Conservation (phyloP, 2,888 invertebrate species). For the Trichogramma evanescens region DNA sequence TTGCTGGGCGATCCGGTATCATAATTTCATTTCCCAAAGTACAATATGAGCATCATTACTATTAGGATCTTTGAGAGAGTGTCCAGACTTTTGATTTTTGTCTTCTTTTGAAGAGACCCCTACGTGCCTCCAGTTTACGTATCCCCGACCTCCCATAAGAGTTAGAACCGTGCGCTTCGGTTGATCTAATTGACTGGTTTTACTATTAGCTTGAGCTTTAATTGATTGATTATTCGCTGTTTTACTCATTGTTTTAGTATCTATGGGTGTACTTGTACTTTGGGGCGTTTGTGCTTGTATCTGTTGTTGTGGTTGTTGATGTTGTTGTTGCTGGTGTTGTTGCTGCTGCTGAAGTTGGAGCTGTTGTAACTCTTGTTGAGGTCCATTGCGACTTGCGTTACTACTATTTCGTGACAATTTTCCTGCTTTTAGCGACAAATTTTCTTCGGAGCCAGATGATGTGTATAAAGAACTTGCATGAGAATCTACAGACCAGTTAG, state of each 20-base stretch:
- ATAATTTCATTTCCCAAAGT: slow-evolving; percentile 82
- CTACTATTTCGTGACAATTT: slow-evolving; percentile 70
- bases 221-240: background rate
- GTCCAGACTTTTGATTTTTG: slow-evolving; percentile 38
- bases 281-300: slow-evolving; percentile 2
- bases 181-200: slow-evolving; percentile 47
- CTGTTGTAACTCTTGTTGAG: slow-evolving; percentile 33
- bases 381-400: slow-evolving; percentile 62
- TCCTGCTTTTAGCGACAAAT: slow-evolving; percentile 60
- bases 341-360: slow-evolving; percentile 11
- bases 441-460: slow-evolving; percentile 81
- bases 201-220: slow-evolving; percentile 25
- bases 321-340: slow-evolving; percentile 5
- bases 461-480: slow-evolving; percentile 74
- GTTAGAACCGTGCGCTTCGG: slow-evolving; percentile 71
- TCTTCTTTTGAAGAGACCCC: slow-evolving; percentile 50
- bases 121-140: slow-evolving; percentile 76
- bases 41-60: slow-evolving; percentile 83
- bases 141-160: slow-evolving; percentile 81
- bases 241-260: background rate
- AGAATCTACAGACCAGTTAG: slow-evolving; percentile 84
- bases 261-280: too few relatives aligned
- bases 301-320: background rate
- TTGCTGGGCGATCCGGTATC: slow-evolving; percentile 40
- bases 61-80: slow-evolving; percentile 59